Evolutionary conservation across 2,888 invertebrate genomes (phyloP), one percentile per base, ranked within the genome.

Genomic region (Globia sparganii): DNA sequence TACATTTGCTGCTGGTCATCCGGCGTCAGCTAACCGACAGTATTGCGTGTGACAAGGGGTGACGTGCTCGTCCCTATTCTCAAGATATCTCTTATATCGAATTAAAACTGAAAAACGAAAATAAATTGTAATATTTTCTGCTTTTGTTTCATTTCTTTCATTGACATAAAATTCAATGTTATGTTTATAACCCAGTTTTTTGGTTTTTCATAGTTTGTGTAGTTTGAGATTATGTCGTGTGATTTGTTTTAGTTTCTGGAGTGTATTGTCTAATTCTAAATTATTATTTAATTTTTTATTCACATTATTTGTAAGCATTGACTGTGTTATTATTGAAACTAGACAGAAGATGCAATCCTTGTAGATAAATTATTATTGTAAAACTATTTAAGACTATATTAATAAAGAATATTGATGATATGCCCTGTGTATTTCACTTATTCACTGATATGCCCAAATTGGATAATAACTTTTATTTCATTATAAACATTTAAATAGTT

Each of bases 81-180:
- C 68, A 2, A 80, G 37, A 73, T 74, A 75, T 71, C 18, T 72
- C 9, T 4, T 28, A 43, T 13, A 43, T 4, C 4, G 34, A 56
- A n/a, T 13, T 68, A 68, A 74, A 72, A 58, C 31, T 46, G 70
- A 40, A 49, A 68, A 73, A 71, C 40, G 1, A 68, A 61, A 82
- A 86, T 80, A 77, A 81, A 75, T 53, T 5, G 18, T 59, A n/a
- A 59, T 61, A 31, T 40, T 70, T 56, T 37, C 18, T 69, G 73
- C 15, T 80, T 82, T 88, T 87, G 85, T 90, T 90, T 88, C 76
- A 90, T 88, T 90, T 89, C 49, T 83, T 40, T 80, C 59, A 72
- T 69, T 69, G 4, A 49, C 15, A 31, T 53, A 13, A 15, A 62
- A 56, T 53, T 61, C 31, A 62, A 43, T 9, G 46, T 43, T 40